A percentile compares a stretch with the other conserved stretches of the same genome.
Evolutionary conservation across 2,113 vertebrate genomes (phyloP).

Genomic region (Felis catus): F.catus_Fca126_mat1.0 CM031423.1:65467501-65468000

Average conservation of each 20-base stretch:
- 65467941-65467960: not conserved
- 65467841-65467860: not conserved
- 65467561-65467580: not conserved
- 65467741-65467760: not conserved
- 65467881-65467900: not conserved
- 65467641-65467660: not conserved
- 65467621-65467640: not conserved
- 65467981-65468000: not conserved
- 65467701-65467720: not conserved
- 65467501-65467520: constrained; percentile 3
- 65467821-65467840: not conserved
- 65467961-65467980: not conserved
- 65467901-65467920: not conserved
- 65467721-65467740: not conserved
- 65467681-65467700: no score
- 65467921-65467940: not conserved
- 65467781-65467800: not conserved
- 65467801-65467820: not conserved
- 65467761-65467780: not conserved
- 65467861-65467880: not conserved
- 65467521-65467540: constrained; percentile 1
- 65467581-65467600: not conserved
- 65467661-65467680: not conserved
- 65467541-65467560: not conserved
- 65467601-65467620: not conserved